A percentile compares a stretch with the other conserved stretches of the same genome.
Evolutionary conservation across 2,797 vertebrate genomes (phyloP).

Genomic region (Neopelma chrysocephalum): DNA sequence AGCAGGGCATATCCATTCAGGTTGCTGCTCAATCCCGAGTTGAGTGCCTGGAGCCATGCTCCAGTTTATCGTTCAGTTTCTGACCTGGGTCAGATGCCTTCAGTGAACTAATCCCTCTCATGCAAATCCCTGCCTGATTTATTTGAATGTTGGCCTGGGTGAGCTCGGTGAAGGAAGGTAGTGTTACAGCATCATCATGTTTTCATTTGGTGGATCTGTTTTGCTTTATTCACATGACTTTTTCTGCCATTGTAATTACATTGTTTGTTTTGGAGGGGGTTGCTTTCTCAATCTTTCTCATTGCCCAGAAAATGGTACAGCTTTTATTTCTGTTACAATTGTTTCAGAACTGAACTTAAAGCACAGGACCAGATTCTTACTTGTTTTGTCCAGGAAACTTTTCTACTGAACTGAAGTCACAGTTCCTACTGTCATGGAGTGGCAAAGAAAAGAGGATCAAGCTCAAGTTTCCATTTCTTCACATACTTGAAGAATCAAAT

Average conservation of each 20-base stretch:
- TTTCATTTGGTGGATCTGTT: neutral
- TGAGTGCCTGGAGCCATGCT: slow-evolving; percentile 34
- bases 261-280: neutral
- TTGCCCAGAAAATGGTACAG: neutral
- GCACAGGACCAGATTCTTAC: neutral
- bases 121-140: neutral
- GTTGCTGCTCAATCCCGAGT: slow-evolving; percentile 21
- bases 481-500: neutral
- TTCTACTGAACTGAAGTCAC: neutral
- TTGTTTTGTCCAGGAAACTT: neutral
- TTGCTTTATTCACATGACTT: neutral
- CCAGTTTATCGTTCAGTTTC: slow-evolving; percentile 31
- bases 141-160: neutral
- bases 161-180: neutral
- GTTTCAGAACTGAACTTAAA: neutral
- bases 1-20: slow-evolving; percentile 16
- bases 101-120: neutral
- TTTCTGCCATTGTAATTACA: neutral
- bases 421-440: neutral
- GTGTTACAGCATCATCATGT: neutral
- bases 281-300: neutral
- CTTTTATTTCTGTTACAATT: neutral
- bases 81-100: slow-evolving; percentile 31
- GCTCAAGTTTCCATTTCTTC: neutral
- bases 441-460: neutral